phyloP scores from a whole-genome alignment of 2,113 vertebrate genomes.

The Tympanuchus pallidicinctus region DNA sequence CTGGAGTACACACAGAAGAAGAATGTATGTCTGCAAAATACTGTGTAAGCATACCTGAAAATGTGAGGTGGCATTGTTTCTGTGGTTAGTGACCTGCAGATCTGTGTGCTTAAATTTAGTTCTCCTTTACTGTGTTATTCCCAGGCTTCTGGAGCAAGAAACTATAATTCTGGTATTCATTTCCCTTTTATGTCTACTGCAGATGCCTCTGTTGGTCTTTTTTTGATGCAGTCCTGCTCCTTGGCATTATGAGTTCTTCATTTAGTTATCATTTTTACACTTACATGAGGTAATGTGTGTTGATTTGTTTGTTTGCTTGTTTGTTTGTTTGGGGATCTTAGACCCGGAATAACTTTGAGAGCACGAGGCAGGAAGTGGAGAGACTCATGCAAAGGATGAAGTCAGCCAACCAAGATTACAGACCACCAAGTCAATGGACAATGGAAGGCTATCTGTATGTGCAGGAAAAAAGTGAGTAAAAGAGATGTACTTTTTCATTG shows the following conservation, averaged over 20 bases:
- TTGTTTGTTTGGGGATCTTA: conserved; percentile 41
- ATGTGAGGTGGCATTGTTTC: background rate
- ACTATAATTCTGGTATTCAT: background rate
- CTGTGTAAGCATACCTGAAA: background rate
- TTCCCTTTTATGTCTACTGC: background rate
- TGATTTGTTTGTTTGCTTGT: conserved; percentile 1
- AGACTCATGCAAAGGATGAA: conserved; percentile 96
- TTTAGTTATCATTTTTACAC: background rate
- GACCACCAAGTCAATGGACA: conserved; percentile 92
- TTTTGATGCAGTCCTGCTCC: background rate
- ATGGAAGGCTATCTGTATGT: conserved; percentile 97
- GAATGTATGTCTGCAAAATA: background rate
- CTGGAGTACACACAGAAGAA: background rate
- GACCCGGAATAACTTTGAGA: conserved; percentile 99
- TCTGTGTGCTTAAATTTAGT: background rate
- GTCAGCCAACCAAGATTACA: conserved; percentile 92
- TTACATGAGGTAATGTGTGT: background rate
- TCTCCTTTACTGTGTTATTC: background rate
- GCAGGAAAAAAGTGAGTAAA: conserved; percentile 94
- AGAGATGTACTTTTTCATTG: background rate
- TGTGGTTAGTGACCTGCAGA: background rate
- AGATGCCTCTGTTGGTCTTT: background rate
- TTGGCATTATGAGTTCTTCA: background rate
- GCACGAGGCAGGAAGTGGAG: conserved; percentile 96
- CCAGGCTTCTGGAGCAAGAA: background rate